Percentiles rank a stretch among this genome's conserved stretches.
phyloP scores from a whole-genome alignment of 2,113 vertebrate species.

The Seriola rivoliana region DNA sequence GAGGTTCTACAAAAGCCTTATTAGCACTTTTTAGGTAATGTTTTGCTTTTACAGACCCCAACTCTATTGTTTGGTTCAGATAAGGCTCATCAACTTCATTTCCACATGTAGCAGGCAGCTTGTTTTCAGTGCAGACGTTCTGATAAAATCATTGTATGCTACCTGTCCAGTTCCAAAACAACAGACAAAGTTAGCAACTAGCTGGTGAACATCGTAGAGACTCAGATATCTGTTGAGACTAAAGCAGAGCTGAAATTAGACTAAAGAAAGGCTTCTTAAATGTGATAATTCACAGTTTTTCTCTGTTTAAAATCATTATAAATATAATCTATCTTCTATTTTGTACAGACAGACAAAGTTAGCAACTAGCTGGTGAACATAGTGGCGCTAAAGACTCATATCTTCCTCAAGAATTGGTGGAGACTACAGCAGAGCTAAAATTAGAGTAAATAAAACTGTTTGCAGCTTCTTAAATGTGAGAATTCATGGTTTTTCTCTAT shows the following conservation, averaged over 20 bases:
- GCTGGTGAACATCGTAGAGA: neutral
- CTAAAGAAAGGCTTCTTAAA: neutral
- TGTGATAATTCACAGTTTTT: too few species aligned
- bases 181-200: neutral
- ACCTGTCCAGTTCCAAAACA: neutral
- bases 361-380: neutral
- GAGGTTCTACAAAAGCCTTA: neutral
- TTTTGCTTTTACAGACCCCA: neutral
- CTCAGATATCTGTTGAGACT: too few species aligned
- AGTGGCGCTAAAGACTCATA: too few species aligned
- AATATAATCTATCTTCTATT: neutral
- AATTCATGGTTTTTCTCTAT: neutral
- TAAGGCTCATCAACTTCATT: neutral
- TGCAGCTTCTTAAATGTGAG: neutral
- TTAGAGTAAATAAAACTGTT: neutral
- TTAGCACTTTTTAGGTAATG: neutral
- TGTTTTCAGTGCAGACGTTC: neutral
- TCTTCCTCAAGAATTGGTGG: too few species aligned
- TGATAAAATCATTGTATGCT: neutral
- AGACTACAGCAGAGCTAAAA: neutral
- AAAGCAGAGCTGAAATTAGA: neutral
- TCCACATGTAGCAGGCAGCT: neutral
- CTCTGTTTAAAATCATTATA: neutral
- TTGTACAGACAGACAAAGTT: neutral
- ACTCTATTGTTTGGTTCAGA: neutral